Evolutionary conservation across 2,113 vertebrate species (phyloP).

Genomic region (Callionymus lyra): DNA sequence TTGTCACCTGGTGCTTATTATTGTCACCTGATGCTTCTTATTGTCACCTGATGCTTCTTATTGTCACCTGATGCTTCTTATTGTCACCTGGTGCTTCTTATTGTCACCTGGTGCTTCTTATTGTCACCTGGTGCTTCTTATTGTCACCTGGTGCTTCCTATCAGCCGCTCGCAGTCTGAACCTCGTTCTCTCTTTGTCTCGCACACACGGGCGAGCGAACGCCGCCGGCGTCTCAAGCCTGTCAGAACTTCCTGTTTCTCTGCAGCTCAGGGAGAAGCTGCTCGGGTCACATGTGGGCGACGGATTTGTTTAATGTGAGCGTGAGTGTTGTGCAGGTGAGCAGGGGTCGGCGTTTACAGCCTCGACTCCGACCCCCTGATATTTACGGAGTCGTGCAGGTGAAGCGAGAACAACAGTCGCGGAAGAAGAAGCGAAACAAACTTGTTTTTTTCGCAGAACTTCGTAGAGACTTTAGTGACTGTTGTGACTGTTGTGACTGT

Average conservation of each 20-base stretch:
- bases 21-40: slow-evolving; percentile 56
- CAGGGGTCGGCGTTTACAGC: slow-evolving; percentile 28
- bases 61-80: slow-evolving; percentile 56
- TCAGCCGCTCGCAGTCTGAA: slow-evolving; percentile 63
- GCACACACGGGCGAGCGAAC: slow-evolving; percentile 29
- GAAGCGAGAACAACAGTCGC: too few species aligned
- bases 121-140: slow-evolving; percentile 62
- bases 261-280: slow-evolving; percentile 36
- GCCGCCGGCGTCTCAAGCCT: slow-evolving; percentile 47
- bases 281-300: slow-evolving; percentile 30
- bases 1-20: slow-evolving; percentile 50
- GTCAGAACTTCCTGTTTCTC: slow-evolving; percentile 42
- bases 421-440: too few species aligned
- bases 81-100: slow-evolving; percentile 51
- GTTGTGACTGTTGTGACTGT: too few species aligned
- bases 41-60: slow-evolving; percentile 50
- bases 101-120: slow-evolving; percentile 56
- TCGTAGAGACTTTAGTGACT: too few species aligned
- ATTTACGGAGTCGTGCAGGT: slow-evolving; percentile 1
- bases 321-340: slow-evolving; percentile 14
- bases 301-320: slow-evolving; percentile 29
- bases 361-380: slow-evolving; percentile 4
- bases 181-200: slow-evolving; percentile 58
- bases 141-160: slow-evolving; percentile 55
- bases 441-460: too few species aligned